A percentile compares a stretch with the other conserved stretches of the same genome.
These are phyloP conservation scores for Liparis tanakae DNA, from an alignment of 2,797 vertebrate species.

Conservation along the genomic window DNA sequence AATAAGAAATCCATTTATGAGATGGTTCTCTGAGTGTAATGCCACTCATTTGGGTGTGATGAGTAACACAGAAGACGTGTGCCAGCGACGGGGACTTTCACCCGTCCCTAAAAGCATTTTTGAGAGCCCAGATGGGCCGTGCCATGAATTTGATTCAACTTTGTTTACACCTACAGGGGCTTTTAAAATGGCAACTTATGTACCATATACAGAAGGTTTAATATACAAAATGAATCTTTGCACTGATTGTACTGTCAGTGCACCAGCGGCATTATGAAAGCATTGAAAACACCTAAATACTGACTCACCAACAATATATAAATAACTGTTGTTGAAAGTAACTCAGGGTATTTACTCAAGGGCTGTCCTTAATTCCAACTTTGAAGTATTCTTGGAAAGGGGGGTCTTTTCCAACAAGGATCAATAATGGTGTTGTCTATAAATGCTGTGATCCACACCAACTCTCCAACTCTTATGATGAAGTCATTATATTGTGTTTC, in stretches of 20 bases:
- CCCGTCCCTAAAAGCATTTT: slow-evolving; percentile 69
- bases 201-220: slow-evolving; percentile 19
- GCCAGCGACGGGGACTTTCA: slow-evolving; percentile 57
- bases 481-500: slow-evolving; percentile 20
- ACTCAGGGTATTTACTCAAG: neutral
- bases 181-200: slow-evolving; percentile 54
- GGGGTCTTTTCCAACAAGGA: slow-evolving; percentile 40
- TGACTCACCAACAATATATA: neutral
- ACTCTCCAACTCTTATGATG: neutral
- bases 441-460: slow-evolving; percentile 16
- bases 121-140: slow-evolving; percentile 66
- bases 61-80: slow-evolving; percentile 64
- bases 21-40: slow-evolving; percentile 65
- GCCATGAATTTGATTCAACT: slow-evolving; percentile 53
- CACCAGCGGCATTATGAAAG: slow-evolving; percentile 9
- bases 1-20: slow-evolving; percentile 75
- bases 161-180: slow-evolving; percentile 42
- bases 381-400: neutral
- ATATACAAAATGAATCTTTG: slow-evolving; percentile 16
- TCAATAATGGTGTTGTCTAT: slow-evolving; percentile 57
- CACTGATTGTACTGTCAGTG: slow-evolving; percentile 6
- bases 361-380: neutral
- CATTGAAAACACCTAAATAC: slow-evolving; percentile 9
- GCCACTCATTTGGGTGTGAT: slow-evolving; percentile 74
- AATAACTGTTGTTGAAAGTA: neutral